phyloP scores from a whole-genome alignment of 2,113 vertebrate genomes.

The Noturus placidus region DNA sequence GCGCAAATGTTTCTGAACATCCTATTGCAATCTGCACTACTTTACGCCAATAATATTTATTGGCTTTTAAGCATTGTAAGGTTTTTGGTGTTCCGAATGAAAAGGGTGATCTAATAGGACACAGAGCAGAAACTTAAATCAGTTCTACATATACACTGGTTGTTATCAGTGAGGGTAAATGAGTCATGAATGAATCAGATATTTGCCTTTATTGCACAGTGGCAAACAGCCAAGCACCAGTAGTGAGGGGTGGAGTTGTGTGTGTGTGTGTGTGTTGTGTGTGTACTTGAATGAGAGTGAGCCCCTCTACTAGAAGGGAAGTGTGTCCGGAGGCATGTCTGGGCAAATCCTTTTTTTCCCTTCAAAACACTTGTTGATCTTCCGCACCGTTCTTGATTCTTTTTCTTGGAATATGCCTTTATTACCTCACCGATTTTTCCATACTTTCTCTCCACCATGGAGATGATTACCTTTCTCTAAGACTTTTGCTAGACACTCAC shows the following conservation, averaged over 20 bases:
- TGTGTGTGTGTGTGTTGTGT: constrained; percentile 23
- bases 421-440: constrained; percentile 54
- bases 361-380: constrained; percentile 44
- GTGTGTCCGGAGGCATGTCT: constrained; percentile 60
- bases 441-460: constrained; percentile 32
- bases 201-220: constrained; percentile 7
- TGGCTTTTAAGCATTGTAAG: background rate
- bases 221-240: constrained; percentile 34
- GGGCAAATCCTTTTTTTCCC: constrained; percentile 56
- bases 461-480: constrained; percentile 21
- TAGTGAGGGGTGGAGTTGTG: constrained; percentile 1
- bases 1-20: background rate
- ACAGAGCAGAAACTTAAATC: constrained; percentile 33
- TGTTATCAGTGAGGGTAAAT: background rate
- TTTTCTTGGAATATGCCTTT: constrained; percentile 39
- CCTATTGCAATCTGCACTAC: background rate
- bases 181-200: constrained; percentile 30
- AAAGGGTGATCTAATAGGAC: background rate
- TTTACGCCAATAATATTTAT: background rate
- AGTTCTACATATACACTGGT: background rate
- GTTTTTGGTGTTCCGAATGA: background rate
- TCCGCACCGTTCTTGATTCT: constrained; percentile 39
- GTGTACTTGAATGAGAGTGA: background rate
- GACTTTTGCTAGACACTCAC: background rate
- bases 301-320: constrained; percentile 4